These are phyloP conservation scores for Campoplex capitator DNA, from an alignment of 2,888 invertebrate species.

Conservation along the genomic window DNA sequence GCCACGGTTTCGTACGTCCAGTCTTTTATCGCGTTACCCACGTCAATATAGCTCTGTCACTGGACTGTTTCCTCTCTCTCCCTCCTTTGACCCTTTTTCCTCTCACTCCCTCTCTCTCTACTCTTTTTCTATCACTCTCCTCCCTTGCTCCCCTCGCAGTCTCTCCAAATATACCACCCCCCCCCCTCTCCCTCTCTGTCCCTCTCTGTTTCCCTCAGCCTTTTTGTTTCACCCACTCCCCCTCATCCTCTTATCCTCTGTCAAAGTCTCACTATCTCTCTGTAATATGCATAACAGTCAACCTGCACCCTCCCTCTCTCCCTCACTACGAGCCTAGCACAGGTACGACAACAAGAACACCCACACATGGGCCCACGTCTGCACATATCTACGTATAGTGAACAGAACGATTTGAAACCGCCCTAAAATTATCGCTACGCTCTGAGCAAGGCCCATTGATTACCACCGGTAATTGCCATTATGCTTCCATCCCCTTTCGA, in stretches of 20 bases:
- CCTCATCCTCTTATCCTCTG: constrained; percentile 10
- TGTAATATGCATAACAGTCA: constrained; percentile 34
- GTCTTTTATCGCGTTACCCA: constrained; percentile 12
- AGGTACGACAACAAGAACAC: constrained; percentile 10
- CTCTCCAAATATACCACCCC: neutral
- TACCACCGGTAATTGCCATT: constrained; percentile 80
- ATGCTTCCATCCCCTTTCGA: constrained; percentile 69
- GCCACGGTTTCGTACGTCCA: constrained; percentile 53
- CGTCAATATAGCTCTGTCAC: constrained; percentile 17
- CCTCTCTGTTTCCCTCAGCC: neutral
- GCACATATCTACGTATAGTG: constrained; percentile 8
- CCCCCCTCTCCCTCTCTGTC: neutral
- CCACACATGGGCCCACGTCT: constrained; percentile 32
- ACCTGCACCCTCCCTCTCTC: neutral
- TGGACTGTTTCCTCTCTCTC: neutral
- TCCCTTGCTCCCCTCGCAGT: neutral
- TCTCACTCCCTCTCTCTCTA: neutral
- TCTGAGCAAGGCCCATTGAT: constrained; percentile 80
- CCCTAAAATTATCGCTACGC: constrained; percentile 80
- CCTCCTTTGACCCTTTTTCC: constrained; percentile 1
- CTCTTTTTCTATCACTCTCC: neutral
- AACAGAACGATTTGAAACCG: constrained; percentile 70
- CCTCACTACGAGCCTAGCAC: neutral
- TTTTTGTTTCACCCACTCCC: neutral
- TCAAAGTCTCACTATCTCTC: constrained; percentile 30